Evolutionary conservation across 2,113 vertebrate species (phyloP), one percentile per base, ranked within the genome.

Genomic region (Limanda limanda): DNA sequence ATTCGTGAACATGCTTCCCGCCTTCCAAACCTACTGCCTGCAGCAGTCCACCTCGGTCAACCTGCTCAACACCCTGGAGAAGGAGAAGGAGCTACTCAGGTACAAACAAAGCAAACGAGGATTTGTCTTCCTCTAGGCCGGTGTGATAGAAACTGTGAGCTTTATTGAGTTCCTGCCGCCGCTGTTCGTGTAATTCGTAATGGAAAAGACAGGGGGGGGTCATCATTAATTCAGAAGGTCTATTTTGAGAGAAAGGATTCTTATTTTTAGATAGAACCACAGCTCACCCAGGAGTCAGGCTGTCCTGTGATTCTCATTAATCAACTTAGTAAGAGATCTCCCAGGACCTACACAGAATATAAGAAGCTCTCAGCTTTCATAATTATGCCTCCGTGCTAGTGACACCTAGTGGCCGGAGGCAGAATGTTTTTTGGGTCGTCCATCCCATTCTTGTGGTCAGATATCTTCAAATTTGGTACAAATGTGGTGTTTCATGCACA

Each of bases 21-120:
- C 97, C 35, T 98, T 97, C 88, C 96, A 97, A 93, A 97, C 96
- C n/a, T 98, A 98, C 92, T 98, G 97, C 81, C 95, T 97, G 54
- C 96, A 97, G 91, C 97, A 98, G 87, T 95, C 96, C 59, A 94
- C 95, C 79, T 96, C 97, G 0, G 94, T 97, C 83, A 96, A 96
- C 79, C 94, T 95, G 94, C 96, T 98, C 79, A 97, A 97, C 2
- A 78, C 95, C 0, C 91, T 97, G 92, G 97, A 98, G 92, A 97
- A 97, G 80, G 97, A 98, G 92, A 98, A 98, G 42, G 96, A 98
- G 68, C 89, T 98, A 76, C 96, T 98, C 81, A 96, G 96, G 96
- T 98, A 89, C 83, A 78, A 25, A 45, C 24, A 23, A 11, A 23
- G 24, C 35, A 37, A 17, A 5, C 55, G 1, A 14, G 2, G 14